phyloP scores from a whole-genome alignment of 35 echinoderm and acorn worm genomes.

The Apostichopus japonicus region DNA sequence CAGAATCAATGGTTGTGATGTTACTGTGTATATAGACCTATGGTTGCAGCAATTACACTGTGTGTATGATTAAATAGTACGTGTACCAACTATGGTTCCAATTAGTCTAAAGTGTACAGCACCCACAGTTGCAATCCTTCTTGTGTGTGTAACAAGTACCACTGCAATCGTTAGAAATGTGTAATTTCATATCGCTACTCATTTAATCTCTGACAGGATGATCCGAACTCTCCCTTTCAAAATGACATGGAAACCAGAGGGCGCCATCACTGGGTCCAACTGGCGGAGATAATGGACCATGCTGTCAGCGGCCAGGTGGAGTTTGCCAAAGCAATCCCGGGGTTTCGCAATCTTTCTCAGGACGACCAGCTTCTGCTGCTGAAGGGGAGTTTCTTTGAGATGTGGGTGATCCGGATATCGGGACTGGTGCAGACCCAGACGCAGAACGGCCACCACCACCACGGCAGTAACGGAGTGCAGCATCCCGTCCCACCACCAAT shows the following conservation, averaged over 20 bases:
- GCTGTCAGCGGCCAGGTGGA: slow-evolving; percentile 98
- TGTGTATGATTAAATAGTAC: too few species aligned
- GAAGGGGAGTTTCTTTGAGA: slow-evolving; percentile 93
- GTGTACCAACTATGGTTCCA: too few species aligned
- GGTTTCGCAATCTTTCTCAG: slow-evolving; percentile 94
- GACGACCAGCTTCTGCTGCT: slow-evolving; percentile 95
- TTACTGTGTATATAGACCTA: too few species aligned
- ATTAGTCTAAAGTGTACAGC: too few species aligned
- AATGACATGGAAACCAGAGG: slow-evolving; percentile 79
- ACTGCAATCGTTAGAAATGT: too few species aligned
- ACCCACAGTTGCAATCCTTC: too few species aligned
- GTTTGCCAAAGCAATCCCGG: slow-evolving; percentile 98
- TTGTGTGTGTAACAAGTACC: too few species aligned
- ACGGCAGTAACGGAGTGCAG: slow-evolving; percentile 63
- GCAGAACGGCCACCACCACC: slow-evolving; percentile 38
- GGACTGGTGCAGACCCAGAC: slow-evolving; percentile 59
- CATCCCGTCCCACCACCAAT: slow-evolving; percentile 60
- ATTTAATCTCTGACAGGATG: slow-evolving; percentile 43
- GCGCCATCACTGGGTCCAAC: slow-evolving; percentile 86
- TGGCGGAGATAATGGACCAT: slow-evolving; percentile 87
- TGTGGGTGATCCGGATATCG: slow-evolving; percentile 88
- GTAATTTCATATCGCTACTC: too few species aligned
- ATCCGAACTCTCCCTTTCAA: slow-evolving; percentile 68
- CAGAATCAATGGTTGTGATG: too few species aligned
- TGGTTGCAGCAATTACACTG: too few species aligned